Percentiles rank a stretch among this genome's conserved stretches.
Conservation (phyloP, 2,113 vertebrate genomes). For the Lagopus leucura region DNA sequence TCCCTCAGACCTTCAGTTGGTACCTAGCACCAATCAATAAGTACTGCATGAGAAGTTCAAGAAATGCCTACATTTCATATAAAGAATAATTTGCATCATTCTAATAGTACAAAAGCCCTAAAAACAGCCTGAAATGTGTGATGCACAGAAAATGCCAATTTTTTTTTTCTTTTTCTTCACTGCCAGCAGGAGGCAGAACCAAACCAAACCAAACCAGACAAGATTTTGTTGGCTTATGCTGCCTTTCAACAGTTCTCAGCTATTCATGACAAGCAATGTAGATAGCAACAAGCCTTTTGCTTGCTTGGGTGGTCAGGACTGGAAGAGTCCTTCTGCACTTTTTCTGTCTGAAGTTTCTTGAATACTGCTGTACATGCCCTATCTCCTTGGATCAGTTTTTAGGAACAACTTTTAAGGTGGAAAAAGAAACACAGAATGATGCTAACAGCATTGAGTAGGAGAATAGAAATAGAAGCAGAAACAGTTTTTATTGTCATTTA, state of each 20-base stretch:
- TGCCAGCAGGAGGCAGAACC: neutral
- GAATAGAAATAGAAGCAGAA: neutral
- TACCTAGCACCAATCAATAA: neutral
- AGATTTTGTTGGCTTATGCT: neutral
- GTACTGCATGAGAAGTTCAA: neutral
- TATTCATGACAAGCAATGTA: neutral
- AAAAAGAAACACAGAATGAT: neutral
- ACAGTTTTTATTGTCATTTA: neutral
- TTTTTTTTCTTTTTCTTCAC: neutral
- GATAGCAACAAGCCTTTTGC: neutral
- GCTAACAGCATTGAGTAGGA: neutral
- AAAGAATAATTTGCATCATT: neutral
- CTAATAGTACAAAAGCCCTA: neutral
- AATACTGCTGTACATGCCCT: neutral
- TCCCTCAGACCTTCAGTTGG: neutral
- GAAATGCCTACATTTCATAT: neutral
- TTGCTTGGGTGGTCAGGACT: neutral
- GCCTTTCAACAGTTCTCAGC: neutral
- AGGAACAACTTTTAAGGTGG: neutral
- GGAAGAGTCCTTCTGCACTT: neutral
- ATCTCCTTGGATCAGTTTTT: neutral
- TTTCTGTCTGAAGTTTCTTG: neutral
- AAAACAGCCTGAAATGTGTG: neutral
- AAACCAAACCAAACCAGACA: neutral
- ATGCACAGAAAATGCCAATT: neutral